phyloP scores from a whole-genome alignment of 92 coral and sea anemone species.

The Parazoanthus darwini region DNA sequence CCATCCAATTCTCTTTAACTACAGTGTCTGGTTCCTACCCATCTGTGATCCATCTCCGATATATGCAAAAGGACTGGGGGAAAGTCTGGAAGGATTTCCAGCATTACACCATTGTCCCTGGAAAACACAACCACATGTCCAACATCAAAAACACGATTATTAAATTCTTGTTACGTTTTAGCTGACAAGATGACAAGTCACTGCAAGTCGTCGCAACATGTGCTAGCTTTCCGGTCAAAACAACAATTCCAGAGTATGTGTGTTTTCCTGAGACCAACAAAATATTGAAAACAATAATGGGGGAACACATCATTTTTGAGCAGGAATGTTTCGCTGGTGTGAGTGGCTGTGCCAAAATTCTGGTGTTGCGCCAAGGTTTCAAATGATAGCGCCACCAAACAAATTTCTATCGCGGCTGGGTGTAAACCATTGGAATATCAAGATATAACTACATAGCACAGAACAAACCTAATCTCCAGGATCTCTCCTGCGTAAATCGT shows the following conservation, averaged over 20 bases:
- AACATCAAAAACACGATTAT: neutral
- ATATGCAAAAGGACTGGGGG: conserved; percentile 80
- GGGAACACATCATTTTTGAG: too few species aligned
- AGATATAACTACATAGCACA: neutral
- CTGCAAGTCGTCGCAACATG: neutral
- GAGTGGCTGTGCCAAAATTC: too few species aligned
- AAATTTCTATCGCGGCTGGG: too few species aligned
- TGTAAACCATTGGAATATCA: neutral
- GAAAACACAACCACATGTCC: neutral
- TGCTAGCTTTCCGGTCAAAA: too few species aligned
- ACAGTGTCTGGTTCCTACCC: conserved; percentile 50
- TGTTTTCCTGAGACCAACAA: too few species aligned
- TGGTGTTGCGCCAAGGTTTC: too few species aligned
- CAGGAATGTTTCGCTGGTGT: too few species aligned
- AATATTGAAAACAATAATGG: too few species aligned
- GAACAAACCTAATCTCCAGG: conserved; percentile 67
- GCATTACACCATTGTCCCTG: conserved; percentile 89
- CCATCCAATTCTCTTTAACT: neutral
- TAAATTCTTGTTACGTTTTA: neutral
- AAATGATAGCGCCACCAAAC: too few species aligned
- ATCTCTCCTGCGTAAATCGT: conserved; percentile 74
- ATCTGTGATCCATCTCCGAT: conserved; percentile 79
- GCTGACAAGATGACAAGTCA: neutral
- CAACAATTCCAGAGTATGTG: too few species aligned
- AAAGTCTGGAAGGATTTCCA: conserved; percentile 73